phyloP scores from a whole-genome alignment of 2,113 vertebrate species.

The Ifrita kowaldi region DNA sequence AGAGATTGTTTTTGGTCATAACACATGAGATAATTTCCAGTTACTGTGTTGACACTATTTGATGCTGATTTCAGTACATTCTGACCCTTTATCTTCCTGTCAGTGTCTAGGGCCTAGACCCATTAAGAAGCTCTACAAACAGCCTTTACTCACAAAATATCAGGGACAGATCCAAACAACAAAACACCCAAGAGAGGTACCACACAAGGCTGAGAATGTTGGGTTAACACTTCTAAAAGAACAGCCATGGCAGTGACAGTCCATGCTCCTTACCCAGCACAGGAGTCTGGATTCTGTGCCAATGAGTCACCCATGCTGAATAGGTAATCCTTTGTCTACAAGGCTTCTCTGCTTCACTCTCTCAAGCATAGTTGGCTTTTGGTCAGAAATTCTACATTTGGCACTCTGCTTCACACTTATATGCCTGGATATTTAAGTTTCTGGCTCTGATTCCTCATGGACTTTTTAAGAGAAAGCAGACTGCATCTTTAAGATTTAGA shows the following conservation, averaged over 20 bases:
- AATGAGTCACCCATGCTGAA: not conserved
- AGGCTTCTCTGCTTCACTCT: not conserved
- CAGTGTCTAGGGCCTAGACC: not conserved
- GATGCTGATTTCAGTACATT: not conserved
- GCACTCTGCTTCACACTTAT: not conserved
- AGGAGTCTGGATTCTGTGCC: fast-evolving
- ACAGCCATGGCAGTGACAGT: not conserved
- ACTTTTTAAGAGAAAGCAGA: not conserved
- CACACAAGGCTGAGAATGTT: not conserved
- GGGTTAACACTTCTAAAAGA: not conserved
- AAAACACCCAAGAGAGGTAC: not conserved
- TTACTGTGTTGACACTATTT: not conserved
- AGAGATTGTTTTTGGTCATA: not conserved
- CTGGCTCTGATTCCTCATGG: not conserved
- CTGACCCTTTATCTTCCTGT: not conserved
- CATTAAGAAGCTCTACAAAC: not conserved
- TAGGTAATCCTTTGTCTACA: not conserved
- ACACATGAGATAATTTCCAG: not conserved
- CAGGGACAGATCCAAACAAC: not conserved
- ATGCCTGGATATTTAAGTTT: not conserved
- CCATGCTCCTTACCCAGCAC: not conserved
- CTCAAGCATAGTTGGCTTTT: fast-evolving
- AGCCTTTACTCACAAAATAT: not conserved
- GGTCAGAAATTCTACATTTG: not conserved
- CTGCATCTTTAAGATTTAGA: not conserved